Conservation (phyloP, 1,140 invertebrate genomes). For the Lordiphosa stackelbergi region DNA sequence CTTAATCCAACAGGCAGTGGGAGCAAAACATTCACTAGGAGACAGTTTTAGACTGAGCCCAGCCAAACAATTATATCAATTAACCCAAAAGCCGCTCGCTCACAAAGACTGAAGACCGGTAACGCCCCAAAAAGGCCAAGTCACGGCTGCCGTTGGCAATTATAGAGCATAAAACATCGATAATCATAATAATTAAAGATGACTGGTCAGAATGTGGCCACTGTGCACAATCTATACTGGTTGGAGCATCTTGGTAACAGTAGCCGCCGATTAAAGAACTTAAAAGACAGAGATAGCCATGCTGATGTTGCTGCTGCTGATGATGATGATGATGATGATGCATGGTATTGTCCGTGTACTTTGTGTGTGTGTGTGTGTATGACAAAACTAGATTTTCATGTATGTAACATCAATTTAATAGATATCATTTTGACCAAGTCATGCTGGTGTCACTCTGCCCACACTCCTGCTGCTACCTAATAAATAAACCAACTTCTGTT, state of each 20-base stretch:
- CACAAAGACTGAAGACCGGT: conserved; percentile 18
- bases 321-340: background rate
- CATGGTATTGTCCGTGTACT: too few species aligned
- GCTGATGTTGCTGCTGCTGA: background rate
- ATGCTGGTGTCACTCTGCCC: background rate
- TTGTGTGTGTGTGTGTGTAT: too few species aligned
- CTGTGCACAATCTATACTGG: conserved; percentile 23
- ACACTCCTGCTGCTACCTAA: too few species aligned
- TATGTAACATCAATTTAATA: too few species aligned
- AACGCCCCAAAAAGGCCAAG: conserved; percentile 56
- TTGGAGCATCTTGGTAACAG: conserved; percentile 32
- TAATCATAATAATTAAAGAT: conserved; percentile 75
- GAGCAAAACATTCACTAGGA: conserved; percentile 21
- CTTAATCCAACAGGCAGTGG: too few species aligned
- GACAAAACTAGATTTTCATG: too few species aligned
- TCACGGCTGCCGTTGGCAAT: conserved; percentile 62
- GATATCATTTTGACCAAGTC: too few species aligned
- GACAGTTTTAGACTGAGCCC: conserved; percentile 19
- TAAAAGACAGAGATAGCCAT: conserved; percentile 7
- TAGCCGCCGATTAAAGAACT: conserved; percentile 47
- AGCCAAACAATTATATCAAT: conserved; percentile 61
- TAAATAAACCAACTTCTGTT: conserved; percentile 9
- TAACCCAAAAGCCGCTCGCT: conserved; percentile 21
- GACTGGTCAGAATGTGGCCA: conserved; percentile 55
- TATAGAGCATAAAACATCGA: conserved; percentile 74